Evolutionary conservation across 2,113 vertebrate species (phyloP).

Genomic region (Alouatta palliata): DNA sequence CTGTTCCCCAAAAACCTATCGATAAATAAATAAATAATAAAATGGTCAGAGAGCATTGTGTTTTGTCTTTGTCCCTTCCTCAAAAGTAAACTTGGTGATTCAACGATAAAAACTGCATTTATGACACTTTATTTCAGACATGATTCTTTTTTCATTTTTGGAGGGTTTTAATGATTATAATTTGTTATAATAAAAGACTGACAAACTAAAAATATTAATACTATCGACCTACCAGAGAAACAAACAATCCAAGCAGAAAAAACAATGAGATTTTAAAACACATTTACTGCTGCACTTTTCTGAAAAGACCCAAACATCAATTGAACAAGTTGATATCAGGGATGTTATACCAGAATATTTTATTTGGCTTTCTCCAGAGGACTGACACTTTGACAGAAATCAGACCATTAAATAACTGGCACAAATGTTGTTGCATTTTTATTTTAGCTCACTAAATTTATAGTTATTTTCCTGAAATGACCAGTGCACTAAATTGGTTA

Average conservation of each 20-base stretch:
- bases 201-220: neutral
- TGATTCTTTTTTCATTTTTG: neutral
- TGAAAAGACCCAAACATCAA: neutral
- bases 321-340: neutral
- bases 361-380: neutral
- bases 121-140: neutral
- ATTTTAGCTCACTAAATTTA: slow-evolving; percentile 8
- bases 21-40: neutral
- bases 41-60: neutral
- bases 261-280: neutral
- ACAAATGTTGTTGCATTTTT: neutral
- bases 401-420: neutral
- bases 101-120: slow-evolving; percentile 23
- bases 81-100: neutral
- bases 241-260: neutral
- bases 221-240: neutral
- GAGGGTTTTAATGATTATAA: neutral
- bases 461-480: slow-evolving; percentile 50
- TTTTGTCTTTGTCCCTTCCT: slow-evolving; percentile 19
- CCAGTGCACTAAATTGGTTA: neutral
- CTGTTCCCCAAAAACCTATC: too few species aligned
- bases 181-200: neutral
- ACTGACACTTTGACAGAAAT: slow-evolving; percentile 9
- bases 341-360: neutral
- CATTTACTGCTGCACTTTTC: neutral